A percentile compares a stretch with the other conserved stretches of the same genome.
Conservation (phyloP, 2,113 vertebrate species). For the Neodon shergylaensis region DNA sequence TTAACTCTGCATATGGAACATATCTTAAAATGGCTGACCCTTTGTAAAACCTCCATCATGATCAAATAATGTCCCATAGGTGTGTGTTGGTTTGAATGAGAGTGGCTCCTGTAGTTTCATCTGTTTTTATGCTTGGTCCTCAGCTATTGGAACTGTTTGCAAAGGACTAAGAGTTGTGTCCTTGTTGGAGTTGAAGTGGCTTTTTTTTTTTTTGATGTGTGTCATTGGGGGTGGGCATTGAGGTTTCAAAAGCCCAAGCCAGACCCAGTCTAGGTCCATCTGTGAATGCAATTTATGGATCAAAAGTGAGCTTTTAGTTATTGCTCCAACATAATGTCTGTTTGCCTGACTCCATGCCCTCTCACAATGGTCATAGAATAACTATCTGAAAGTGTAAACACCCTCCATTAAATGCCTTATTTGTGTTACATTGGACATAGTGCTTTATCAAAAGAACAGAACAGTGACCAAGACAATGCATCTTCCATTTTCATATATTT, state of each 20-base stretch:
- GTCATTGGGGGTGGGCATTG: too few species aligned
- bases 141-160: not conserved
- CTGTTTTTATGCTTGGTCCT: not conserved
- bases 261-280: not conserved
- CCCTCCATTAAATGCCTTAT: not conserved
- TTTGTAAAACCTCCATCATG: not conserved
- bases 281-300: not conserved
- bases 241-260: not conserved
- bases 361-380: fast-evolving
- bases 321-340: not conserved
- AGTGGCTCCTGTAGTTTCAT: not conserved
- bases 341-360: not conserved
- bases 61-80: not conserved
- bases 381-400: not conserved
- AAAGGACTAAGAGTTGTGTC: not conserved
- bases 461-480: not conserved
- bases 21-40: not conserved
- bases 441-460: not conserved
- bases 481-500: not conserved
- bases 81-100: not conserved
- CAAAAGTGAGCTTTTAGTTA: not conserved
- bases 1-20: not conserved
- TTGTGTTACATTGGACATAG: not conserved
- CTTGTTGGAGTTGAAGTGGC: not conserved
- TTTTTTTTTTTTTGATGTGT: too few species aligned